A percentile compares a stretch with the other conserved stretches of the same genome.
phyloP scores from a whole-genome alignment of 2,888 invertebrate genomes.

The Apotomis betuletana region DNA sequence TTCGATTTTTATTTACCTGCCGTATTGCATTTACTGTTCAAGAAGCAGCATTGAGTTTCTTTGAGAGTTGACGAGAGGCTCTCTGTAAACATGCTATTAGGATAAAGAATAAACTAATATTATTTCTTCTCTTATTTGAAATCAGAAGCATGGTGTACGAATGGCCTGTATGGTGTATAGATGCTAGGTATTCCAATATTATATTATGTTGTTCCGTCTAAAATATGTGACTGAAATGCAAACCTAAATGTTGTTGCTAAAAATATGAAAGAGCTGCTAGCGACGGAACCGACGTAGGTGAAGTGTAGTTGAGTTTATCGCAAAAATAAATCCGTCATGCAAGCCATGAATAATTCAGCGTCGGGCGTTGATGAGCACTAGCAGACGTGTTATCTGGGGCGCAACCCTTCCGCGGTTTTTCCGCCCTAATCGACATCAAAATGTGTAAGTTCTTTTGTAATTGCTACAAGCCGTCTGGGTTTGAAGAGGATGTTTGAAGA shows the following conservation, averaged over 20 bases:
- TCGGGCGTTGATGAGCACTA: constrained; percentile 57
- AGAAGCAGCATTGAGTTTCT: not conserved
- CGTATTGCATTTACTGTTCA: not conserved
- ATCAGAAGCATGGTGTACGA: too few species aligned
- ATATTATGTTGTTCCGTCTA: too few species aligned
- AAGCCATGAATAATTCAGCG: constrained; percentile 65
- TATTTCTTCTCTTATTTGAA: too few species aligned
- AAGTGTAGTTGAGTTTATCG: constrained; percentile 29
- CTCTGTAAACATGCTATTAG: not conserved
- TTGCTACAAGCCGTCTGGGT: constrained; percentile 24
- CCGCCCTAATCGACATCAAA: constrained; percentile 34
- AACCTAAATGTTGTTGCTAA: not conserved
- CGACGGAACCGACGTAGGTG: not conserved
- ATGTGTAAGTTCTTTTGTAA: constrained; percentile 31
- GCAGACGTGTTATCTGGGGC: constrained; percentile 62
- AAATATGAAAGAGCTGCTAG: not conserved
- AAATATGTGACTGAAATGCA: too few species aligned
- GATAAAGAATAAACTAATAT: too few species aligned
- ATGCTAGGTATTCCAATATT: too few species aligned
- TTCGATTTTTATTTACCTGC: not conserved
- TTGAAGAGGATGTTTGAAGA: constrained; percentile 7
- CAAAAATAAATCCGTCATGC: constrained; percentile 48
- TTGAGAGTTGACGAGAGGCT: not conserved
- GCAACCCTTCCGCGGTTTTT: constrained; percentile 44
- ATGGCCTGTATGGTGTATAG: too few species aligned